Evolutionary conservation across 2,888 invertebrate genomes (phyloP), one percentile per base, ranked within the genome.

Genomic region (Schrankia costaestrigalis): DNA sequence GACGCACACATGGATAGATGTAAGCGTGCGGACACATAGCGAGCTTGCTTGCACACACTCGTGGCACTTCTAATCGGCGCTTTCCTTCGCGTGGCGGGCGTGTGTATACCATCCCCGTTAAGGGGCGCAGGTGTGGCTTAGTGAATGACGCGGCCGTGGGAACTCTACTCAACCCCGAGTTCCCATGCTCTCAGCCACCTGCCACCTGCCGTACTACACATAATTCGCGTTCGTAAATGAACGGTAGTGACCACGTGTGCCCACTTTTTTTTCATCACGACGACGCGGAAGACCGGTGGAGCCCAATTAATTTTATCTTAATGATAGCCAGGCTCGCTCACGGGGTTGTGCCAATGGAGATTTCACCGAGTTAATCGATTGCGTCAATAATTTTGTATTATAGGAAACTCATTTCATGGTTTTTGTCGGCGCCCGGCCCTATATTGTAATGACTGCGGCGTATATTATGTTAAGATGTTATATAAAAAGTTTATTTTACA

Each of bases 181-280:
- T 87, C 86, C 86, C 87, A 85, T 65, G 80, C 58, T 55, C 68
- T 53, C 56, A 59, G 48, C 69, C 80, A 82, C 80, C 78, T 78
- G 80, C 80, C 86, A 84, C 85, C 84, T 84, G 85, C 83, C 78
- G 72, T 84, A 86, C 83, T 86, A 85, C 86, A 85, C 86, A 85
- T 87, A 84, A 86, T 86, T 85, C 84, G 85, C 84, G 78, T 78
- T 78, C 82, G 84, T 85, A 86, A 86, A 83, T 83, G 86, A 85
- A 86, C 86, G 86, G 87, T 87, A 86, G 84, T 87, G 86, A 83
- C 86, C 87, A 87, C 87, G 87, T 87, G 85, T 80, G 73, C 67
- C 63, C 67, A 63, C 65, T 78, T 78, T 79, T 24, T 24, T 83
- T 83, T 80, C 44, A 58, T 73, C 69, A 71, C 64, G 59, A 57